Evolutionary conservation across 2,113 vertebrate genomes (phyloP).

Genomic region (Mesocricetus auratus): DNA sequence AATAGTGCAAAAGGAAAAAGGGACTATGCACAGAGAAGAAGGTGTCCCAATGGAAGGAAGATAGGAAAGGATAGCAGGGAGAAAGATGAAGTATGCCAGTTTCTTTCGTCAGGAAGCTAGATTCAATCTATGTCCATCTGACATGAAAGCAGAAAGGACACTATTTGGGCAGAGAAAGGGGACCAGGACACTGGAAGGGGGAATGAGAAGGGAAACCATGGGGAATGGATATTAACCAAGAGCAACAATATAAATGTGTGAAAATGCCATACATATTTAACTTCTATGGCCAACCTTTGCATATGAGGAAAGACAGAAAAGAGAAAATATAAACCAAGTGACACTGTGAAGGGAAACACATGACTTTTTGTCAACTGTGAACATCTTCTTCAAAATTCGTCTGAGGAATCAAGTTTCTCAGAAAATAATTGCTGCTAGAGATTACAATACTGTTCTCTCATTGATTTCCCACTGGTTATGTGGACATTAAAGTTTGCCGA

Average conservation of each 20-base stretch:
- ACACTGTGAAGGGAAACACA: neutral
- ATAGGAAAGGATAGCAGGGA: neutral
- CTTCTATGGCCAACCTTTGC: neutral
- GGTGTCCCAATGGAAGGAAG: neutral
- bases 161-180: neutral
- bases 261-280: neutral
- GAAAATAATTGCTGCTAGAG: conserved; percentile 36
- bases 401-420: conserved; percentile 1
- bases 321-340: too few relatives aligned
- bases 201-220: too few relatives aligned
- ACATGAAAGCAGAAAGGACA: neutral
- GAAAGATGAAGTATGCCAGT: neutral
- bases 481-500: neutral
- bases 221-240: neutral
- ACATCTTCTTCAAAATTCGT: conserved; percentile 8
- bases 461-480: neutral
- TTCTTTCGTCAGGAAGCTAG: neutral
- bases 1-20: neutral
- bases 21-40: neutral
- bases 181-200: too few relatives aligned
- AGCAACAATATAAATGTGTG: neutral
- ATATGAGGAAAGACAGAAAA: neutral
- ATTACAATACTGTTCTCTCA: conserved; percentile 38
- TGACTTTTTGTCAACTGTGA: neutral
- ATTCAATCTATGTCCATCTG: neutral